A percentile compares a stretch with the other conserved stretches of the same genome.
Evolutionary conservation across 2,113 vertebrate genomes (phyloP).

Genomic region (Anthoscopus minutus): DNA sequence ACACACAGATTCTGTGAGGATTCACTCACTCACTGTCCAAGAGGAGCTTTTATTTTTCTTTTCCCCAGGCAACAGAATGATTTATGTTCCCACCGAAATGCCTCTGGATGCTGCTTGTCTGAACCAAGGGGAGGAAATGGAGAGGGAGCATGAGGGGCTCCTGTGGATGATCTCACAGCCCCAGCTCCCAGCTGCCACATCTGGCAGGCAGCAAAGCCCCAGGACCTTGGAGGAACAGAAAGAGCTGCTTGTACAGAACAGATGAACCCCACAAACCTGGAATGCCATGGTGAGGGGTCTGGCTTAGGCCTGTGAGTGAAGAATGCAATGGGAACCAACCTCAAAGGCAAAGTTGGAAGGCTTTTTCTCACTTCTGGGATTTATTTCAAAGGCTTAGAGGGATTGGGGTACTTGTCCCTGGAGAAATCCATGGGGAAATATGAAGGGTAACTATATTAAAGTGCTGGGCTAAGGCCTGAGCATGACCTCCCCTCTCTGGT

Average conservation of each 20-base stretch:
- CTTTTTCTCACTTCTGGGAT: not conserved
- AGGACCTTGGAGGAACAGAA: not conserved
- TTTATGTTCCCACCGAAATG: not conserved
- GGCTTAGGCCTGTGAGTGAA: not conserved
- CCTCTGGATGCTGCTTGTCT: not conserved
- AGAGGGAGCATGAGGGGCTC: not conserved
- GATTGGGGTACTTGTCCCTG: not conserved
- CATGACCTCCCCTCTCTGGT: not conserved
- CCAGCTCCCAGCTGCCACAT: constrained; percentile 30
- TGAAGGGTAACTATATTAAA: not conserved
- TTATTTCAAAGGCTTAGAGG: not conserved
- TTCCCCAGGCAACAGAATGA: not conserved
- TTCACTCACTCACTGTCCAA: not conserved
- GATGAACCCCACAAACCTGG: not conserved
- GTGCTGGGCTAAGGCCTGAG: not conserved
- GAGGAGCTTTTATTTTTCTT: not conserved
- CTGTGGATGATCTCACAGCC: constrained; percentile 21
- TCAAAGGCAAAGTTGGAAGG: not conserved
- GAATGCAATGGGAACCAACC: not conserved
- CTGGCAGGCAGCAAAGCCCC: constrained; percentile 5
- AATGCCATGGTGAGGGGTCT: not conserved
- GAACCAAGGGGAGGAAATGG: not conserved
- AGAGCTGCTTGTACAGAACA: not conserved
- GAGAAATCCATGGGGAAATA: not conserved
- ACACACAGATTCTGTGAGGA: not conserved